Evolutionary conservation across 1,140 invertebrate species (phyloP).

Genomic region (Leptinotarsa lineolata): DNA sequence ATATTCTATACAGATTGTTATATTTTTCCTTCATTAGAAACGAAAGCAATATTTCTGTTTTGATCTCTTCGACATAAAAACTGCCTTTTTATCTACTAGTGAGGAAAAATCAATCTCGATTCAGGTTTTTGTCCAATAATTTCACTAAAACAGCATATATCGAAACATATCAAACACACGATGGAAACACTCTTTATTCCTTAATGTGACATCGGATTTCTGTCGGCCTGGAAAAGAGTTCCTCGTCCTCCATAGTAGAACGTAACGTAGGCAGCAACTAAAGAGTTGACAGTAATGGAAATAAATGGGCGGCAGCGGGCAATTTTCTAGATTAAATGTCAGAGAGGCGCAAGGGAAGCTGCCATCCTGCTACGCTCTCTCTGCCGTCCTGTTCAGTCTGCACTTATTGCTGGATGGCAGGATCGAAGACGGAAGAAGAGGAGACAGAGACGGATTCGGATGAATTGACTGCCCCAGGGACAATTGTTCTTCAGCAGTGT

Average conservation of each 20-base stretch:
- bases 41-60: too few relatives aligned
- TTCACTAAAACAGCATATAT: neutral
- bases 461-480: neutral
- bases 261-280: conserved; percentile 47
- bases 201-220: conserved; percentile 43
- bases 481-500: neutral
- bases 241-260: conserved; percentile 8
- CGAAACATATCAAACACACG: conserved; percentile 10
- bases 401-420: conserved; percentile 20
- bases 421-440: neutral
- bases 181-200: conserved; percentile 35
- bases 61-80: too few relatives aligned
- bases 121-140: too few relatives aligned
- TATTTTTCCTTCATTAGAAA: too few relatives aligned
- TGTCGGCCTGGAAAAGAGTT: conserved; percentile 25
- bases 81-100: too few relatives aligned
- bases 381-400: conserved; percentile 17
- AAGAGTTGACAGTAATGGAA: conserved; percentile 62
- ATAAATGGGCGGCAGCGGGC: conserved; percentile 59
- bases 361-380: conserved; percentile 41
- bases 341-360: conserved; percentile 51
- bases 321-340: conserved; percentile 63
- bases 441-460: conserved; percentile 1
- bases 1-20: too few relatives aligned
- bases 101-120: too few relatives aligned